These are phyloP conservation scores for Carduelis carduelis DNA, from an alignment of 2,797 vertebrate species.

Conservation along the genomic window DNA sequence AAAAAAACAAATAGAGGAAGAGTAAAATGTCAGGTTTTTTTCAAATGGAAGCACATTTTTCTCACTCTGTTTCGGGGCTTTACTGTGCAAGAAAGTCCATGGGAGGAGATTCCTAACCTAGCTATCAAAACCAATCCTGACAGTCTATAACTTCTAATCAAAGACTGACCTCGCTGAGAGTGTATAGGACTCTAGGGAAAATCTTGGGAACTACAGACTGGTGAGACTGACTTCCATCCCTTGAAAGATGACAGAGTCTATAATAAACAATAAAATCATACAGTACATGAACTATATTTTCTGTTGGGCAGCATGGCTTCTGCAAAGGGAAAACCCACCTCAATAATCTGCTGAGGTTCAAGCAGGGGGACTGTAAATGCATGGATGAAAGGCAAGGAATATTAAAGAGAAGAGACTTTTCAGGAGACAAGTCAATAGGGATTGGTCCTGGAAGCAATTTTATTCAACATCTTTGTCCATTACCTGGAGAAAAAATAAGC, in stretches of 20 bases:
- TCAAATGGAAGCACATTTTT: background rate
- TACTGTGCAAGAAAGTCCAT: background rate
- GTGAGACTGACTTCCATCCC: background rate
- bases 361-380: background rate
- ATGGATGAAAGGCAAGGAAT: background rate
- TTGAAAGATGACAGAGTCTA: background rate
- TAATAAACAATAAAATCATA: conserved; percentile 22
- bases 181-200: background rate
- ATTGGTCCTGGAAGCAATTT: background rate
- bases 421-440: background rate
- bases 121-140: conserved; percentile 4
- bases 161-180: background rate
- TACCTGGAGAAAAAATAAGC: background rate
- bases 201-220: background rate
- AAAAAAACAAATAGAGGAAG: background rate
- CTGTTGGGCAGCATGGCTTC: background rate
- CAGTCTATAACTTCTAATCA: conserved; percentile 21
- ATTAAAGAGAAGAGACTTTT: background rate
- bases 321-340: background rate
- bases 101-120: background rate
- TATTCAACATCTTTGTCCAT: background rate
- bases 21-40: background rate
- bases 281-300: background rate
- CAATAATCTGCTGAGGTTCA: background rate
- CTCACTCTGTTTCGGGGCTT: background rate